Percentiles rank a stretch among this genome's conserved stretches.
These are phyloP conservation scores for Bradynema listronoti DNA, from an alignment of 1,140 invertebrate species.

Conservation along the genomic window DNA sequence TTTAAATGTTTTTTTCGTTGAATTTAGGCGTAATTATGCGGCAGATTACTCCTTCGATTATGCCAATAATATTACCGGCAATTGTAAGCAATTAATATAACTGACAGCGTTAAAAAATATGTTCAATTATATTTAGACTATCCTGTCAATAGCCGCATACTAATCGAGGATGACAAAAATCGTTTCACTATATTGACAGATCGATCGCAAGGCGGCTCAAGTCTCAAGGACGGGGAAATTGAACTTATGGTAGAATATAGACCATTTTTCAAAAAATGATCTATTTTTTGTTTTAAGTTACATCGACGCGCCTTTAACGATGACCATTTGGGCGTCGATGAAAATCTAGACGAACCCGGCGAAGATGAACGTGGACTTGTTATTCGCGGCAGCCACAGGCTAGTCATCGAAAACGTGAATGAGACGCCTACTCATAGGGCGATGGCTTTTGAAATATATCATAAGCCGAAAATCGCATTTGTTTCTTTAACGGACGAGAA, in stretches of 20 bases:
- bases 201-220: constrained; percentile 76
- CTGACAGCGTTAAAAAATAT: constrained; percentile 6
- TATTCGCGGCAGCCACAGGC: constrained; percentile 67
- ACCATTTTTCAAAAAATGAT: too few species aligned
- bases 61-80: too few species aligned
- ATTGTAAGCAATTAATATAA: too few species aligned
- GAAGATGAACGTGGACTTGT: constrained; percentile 66
- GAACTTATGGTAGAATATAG: constrained; percentile 64
- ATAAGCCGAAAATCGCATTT: constrained; percentile 45
- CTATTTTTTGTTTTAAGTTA: constrained; percentile 65
- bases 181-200: constrained; percentile 72
- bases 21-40: too few species aligned
- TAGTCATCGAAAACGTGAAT: constrained; percentile 31
- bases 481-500: too few species aligned
- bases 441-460: constrained; percentile 43
- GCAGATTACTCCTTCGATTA: too few species aligned
- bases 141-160: constrained; percentile 81
- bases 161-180: constrained; percentile 63
- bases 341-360: constrained; percentile 80
- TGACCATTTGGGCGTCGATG: constrained; percentile 79
- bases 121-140: constrained; percentile 67
- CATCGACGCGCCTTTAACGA: constrained; percentile 78
- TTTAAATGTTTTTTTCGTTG: too few species aligned
- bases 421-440: constrained; percentile 20
- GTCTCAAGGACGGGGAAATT: constrained; percentile 66